Conservation (phyloP, 2,888 invertebrate genomes). For the Petrophora chlorosata region DNA sequence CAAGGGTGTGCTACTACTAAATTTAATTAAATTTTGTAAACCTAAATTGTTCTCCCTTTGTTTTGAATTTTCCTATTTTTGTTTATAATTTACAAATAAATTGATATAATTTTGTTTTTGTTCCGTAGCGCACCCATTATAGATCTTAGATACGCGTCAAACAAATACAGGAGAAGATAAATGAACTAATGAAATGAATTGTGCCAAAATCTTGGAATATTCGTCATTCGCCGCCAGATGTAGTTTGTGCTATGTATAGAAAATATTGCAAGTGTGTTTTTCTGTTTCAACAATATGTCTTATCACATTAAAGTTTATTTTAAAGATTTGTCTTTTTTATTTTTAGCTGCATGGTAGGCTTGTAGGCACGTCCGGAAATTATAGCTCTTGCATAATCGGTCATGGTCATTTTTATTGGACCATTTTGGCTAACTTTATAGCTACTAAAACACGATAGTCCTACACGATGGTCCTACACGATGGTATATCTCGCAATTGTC, state of each 20-base stretch:
- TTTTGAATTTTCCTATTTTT: conserved; percentile 18
- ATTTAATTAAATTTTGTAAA: conserved; percentile 21
- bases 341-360: conserved; percentile 72
- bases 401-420: not conserved
- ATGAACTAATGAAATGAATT: conserved; percentile 29
- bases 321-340: conserved; percentile 69
- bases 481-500: not conserved
- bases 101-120: conserved; percentile 48
- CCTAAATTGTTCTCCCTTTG: conserved; percentile 1
- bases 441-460: not conserved
- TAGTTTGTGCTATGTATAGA: conserved; percentile 66
- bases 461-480: not conserved
- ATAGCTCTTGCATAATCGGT: conserved; percentile 2
- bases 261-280: conserved; percentile 62
- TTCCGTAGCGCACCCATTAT: conserved; percentile 79
- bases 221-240: conserved; percentile 52
- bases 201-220: conserved; percentile 40
- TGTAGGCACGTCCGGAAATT: conserved; percentile 5
- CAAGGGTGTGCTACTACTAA: conserved; percentile 65
- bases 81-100: conserved; percentile 1
- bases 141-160: conserved; percentile 70
- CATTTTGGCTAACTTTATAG: not conserved
- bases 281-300: conserved; percentile 61
- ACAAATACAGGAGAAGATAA: conserved; percentile 78
- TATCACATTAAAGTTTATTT: conserved; percentile 75